phyloP scores from a whole-genome alignment of 2,797 vertebrate species.

The Coluber constrictor region DNA sequence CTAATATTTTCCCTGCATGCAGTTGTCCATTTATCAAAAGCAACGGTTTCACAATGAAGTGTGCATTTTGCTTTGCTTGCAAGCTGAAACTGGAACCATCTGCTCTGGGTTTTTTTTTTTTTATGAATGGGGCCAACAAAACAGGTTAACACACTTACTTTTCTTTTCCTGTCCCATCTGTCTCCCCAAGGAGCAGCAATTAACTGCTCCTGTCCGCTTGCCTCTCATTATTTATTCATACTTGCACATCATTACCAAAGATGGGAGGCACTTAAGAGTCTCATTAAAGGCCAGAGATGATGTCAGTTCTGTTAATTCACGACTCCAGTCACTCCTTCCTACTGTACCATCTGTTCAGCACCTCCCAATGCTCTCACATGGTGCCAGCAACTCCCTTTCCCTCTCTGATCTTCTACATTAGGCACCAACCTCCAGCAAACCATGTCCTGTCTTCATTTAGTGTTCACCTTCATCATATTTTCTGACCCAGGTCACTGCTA shows the following conservation, averaged over 20 bases:
- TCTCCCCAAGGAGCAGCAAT: slow-evolving; percentile 8
- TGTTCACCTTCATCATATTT: not conserved
- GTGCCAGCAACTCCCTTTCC: not conserved
- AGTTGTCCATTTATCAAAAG: not conserved
- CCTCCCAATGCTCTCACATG: not conserved
- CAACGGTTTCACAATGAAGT: not conserved
- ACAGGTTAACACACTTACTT: slow-evolving; percentile 19
- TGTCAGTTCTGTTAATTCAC: slow-evolving; percentile 37
- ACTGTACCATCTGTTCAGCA: slow-evolving; percentile 6
- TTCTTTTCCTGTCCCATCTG: not conserved
- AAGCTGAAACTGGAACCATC: not conserved
- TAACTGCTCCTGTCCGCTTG: slow-evolving; percentile 8
- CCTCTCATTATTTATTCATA: slow-evolving; percentile 75
- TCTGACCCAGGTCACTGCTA: not conserved
- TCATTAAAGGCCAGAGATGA: slow-evolving; percentile 53
- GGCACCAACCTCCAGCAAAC: not conserved
- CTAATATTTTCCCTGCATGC: not conserved
- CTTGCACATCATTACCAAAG: slow-evolving; percentile 55
- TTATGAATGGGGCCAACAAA: not conserved
- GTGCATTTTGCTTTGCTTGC: not conserved
- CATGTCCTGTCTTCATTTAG: not conserved
- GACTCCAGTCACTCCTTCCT: slow-evolving; percentile 5
- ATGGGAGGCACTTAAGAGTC: slow-evolving; percentile 54
- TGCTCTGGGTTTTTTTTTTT: not conserved
- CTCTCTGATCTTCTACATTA: not conserved